Conservation (phyloP, 2,113 vertebrate genomes). For the Tapirus terrestris region DNA sequence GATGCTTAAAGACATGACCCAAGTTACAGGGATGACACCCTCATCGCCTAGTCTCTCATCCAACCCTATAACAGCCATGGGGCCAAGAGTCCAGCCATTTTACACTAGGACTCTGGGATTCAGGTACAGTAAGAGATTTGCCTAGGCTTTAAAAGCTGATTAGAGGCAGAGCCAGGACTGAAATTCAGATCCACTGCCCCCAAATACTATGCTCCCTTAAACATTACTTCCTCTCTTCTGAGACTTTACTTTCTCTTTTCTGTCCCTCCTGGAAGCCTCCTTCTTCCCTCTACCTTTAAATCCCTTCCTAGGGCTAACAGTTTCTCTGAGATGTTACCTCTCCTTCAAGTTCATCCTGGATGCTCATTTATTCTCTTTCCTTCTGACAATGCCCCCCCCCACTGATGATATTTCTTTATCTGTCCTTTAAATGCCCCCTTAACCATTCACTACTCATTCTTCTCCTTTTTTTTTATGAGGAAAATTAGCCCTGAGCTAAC, state of each 20-base stretch:
- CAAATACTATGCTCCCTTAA: background rate
- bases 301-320: background rate
- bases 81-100: background rate
- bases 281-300: background rate
- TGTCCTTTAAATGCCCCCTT: background rate
- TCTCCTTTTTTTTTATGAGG: background rate
- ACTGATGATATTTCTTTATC: background rate
- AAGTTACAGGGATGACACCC: background rate
- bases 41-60: background rate
- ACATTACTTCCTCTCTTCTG: background rate
- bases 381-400: background rate
- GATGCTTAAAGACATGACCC: background rate
- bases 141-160: background rate
- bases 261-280: background rate
- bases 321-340: background rate
- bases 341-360: background rate
- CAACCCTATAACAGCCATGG: background rate
- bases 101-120: background rate
- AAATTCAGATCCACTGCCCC: background rate
- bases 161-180: background rate
- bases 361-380: background rate
- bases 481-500: no score
- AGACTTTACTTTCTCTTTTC: background rate
- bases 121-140: background rate
- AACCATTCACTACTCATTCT: background rate